Evolutionary conservation across 2,888 invertebrate species (phyloP).

Genomic region (Ditula angustiorana): DNA sequence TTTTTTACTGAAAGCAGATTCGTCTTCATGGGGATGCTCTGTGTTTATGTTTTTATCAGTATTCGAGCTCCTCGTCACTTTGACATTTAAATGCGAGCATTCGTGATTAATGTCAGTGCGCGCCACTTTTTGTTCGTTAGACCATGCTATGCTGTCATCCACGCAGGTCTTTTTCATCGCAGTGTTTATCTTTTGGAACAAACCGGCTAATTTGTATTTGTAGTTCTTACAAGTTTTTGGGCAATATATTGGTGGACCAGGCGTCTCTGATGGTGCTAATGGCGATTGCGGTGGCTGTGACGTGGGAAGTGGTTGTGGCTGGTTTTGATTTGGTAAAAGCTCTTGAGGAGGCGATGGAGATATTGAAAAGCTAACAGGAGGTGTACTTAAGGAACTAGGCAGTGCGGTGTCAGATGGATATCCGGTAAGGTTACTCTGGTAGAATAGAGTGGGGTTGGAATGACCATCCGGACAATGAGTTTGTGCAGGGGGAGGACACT

Average conservation of each 20-base stretch:
- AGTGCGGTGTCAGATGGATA: background rate
- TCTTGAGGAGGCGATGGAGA: background rate
- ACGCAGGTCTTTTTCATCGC: slow-evolving; percentile 45
- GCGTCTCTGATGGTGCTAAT: too few species aligned
- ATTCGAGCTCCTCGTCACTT: background rate
- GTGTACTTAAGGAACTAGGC: background rate
- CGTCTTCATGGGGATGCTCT: background rate
- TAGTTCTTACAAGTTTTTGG: background rate
- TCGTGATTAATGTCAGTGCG: background rate
- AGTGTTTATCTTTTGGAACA: slow-evolving; percentile 58
- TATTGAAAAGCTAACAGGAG: background rate
- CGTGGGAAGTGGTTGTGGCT: background rate
- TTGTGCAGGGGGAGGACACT: background rate
- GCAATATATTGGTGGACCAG: background rate
- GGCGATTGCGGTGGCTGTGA: too few species aligned
- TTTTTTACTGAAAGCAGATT: background rate
- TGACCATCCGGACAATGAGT: background rate
- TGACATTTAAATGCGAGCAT: background rate
- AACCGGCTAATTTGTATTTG: slow-evolving; percentile 43
- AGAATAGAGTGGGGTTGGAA: background rate
- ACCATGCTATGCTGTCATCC: too few species aligned
- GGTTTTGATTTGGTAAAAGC: background rate
- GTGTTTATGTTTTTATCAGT: background rate
- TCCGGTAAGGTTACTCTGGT: background rate
- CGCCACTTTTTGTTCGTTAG: background rate